Evolutionary conservation across 1,140 invertebrate genomes (phyloP), one percentile per base, ranked within the genome.

Genomic region (Cotesia glomerata): DNA sequence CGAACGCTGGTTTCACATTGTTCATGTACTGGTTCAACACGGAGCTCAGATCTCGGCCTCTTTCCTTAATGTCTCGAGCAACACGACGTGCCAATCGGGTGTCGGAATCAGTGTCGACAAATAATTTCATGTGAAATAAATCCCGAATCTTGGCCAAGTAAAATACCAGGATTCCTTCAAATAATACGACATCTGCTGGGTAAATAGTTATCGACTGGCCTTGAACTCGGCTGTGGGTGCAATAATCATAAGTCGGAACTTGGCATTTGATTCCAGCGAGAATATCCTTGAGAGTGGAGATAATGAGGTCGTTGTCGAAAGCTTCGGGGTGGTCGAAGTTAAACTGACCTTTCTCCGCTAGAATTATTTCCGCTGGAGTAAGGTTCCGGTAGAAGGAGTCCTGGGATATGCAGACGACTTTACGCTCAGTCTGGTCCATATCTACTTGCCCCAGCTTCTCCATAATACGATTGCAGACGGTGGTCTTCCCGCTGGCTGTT

Each of bases 271-370:
- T 91, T 1, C 95, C 95, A 77, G 91, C 90, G 4, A 95, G 87
- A 74, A 99, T 94, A 78, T 94, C 91, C 76, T 91, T 89, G 35
- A 99, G 85, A 0, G 94, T 95, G 61, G 92, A 88, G 18, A 92
- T 86, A 79, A 98, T 93, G 14, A 96, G 87, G 58, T 94, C 92
- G 80, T 95, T 92, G 84, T 98, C 94, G 84, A 98, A 95, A 0
- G 95, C 95, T 86, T 95, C 94, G 32, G 98, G 98, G 89, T 99
- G 98, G 87, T 99, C 98, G 88, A 99, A 99, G 88, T 99, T 98
- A 80, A 95, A 99, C 73, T 95, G 91, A 59, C 98, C 97, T 79
- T 94, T 93, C 64, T 92, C 90, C 13, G 97, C 97, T 81, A 93
- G 92, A 0, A 90, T 79, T 79, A 93, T 93, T 82, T 99, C 96